Evolutionary conservation across 2,113 vertebrate genomes (phyloP).

Genomic region (Beaufortia kweichowensis): DNA sequence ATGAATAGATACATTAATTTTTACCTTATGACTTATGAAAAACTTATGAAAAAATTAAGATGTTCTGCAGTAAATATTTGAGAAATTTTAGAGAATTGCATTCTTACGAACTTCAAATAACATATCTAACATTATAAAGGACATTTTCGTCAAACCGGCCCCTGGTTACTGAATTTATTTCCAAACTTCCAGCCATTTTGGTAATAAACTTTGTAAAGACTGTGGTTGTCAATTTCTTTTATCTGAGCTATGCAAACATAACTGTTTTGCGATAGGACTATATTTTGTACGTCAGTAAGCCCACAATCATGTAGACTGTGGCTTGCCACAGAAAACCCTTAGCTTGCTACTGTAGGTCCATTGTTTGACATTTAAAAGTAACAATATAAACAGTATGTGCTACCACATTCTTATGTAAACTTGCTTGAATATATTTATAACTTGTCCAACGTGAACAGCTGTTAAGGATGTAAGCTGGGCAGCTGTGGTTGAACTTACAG

Average conservation of each 20-base stretch:
- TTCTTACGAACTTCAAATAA: no score
- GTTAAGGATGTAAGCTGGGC: neutral
- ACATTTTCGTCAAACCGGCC: no score
- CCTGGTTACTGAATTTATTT: no score
- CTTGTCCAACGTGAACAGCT: neutral
- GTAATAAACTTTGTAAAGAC: no score
- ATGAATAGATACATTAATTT: no score
- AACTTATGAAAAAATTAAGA: no score
- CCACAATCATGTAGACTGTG: conserved; percentile 13
- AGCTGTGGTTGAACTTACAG: conserved; percentile 6
- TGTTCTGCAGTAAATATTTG: no score
- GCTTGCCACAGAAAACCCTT: conserved; percentile 21
- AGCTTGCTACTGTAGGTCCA: neutral
- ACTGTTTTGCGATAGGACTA: neutral
- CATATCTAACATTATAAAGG: no score
- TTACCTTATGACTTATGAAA: no score
- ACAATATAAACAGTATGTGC: neutral
- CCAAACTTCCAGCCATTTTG: no score
- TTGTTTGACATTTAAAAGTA: neutral
- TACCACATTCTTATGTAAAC: conserved; percentile 18
- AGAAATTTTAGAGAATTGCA: no score
- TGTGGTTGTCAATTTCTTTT: no score
- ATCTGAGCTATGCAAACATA: neutral
- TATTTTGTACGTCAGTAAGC: conserved; percentile 5
- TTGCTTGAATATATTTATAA: neutral